Base-by-base conservation (phyloP, 2,888 invertebrate genomes). In the Psylliodes chrysocephalus region DNA sequence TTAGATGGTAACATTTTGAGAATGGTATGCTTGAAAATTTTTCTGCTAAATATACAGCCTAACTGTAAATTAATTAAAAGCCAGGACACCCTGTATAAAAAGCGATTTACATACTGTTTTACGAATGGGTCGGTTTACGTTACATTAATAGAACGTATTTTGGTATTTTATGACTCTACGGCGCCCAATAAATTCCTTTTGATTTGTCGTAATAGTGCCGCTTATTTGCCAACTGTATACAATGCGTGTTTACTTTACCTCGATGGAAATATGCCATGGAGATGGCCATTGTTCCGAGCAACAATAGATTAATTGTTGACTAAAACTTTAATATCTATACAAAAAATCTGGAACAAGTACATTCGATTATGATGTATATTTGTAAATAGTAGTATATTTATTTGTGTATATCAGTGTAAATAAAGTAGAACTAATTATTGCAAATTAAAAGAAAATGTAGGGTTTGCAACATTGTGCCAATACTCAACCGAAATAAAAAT, bases 91-190 rank as follows among this genome's bases (percentile, higher is more conserved):
- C 35, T 28, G 35, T 40, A 38, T 33, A 59, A 38, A 35, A 59
- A n/a, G 22, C 30, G 18, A 59, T 59, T 49, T 25, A 59, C 49
- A 40, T 17, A 14, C 25, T 49, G 22, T 35, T 51, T 22, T 22
- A 49, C 49, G 38, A 59, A 22, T 49, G 14, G 7, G 19, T 25
- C 59, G 17, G 46, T 33, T 59, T 51, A 38, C 25, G 49, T 51
- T 59, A 59, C 47, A 57, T 47, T 57, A 35, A 57, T 22, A 47
- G 22, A 22, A 38, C 30, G 15, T 57, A 59, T 49, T 49, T 49
- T 22, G 30, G n/a, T 17, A 33, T 59, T 59, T 59, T 47, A 57
- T 47, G 17, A 38, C 40, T 22, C n/a, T 46, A 59, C 38, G 59
- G 49, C 49, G 49, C 49, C 49, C 12, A 14, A 51, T 59, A 49